A percentile compares a stretch with the other conserved stretches of the same genome.
Evolutionary conservation across 2,888 invertebrate genomes (phyloP).

Genomic region (Agrotis ipsilon): DNA sequence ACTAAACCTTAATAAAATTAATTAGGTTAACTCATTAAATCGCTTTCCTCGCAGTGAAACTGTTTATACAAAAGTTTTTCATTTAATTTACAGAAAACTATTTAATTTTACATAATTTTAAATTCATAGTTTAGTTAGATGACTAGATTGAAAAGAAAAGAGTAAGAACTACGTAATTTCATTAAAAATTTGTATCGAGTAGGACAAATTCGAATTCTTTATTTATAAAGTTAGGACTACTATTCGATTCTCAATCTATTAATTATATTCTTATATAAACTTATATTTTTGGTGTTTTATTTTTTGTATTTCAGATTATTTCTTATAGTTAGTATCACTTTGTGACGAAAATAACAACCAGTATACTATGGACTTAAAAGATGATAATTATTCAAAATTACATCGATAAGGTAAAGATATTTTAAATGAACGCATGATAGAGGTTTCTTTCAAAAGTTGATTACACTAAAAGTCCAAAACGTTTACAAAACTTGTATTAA

Average conservation of each 20-base stretch:
- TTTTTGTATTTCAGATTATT: constrained; percentile 47
- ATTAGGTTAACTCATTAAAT: constrained; percentile 11
- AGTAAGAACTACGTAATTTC: constrained; percentile 42
- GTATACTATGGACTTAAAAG: constrained; percentile 44
- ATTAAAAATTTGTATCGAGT: constrained; percentile 47
- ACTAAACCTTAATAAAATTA: constrained; percentile 15
- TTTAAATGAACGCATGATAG: constrained; percentile 37
- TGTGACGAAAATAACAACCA: constrained; percentile 55
- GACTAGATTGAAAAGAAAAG: constrained; percentile 54
- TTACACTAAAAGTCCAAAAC: constrained; percentile 24
- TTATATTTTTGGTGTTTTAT: constrained; percentile 49
- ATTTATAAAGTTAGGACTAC: constrained; percentile 31
- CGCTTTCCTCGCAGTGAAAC: constrained; percentile 30
- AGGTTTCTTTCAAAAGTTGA: constrained; percentile 31
- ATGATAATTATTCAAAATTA: constrained; percentile 28
- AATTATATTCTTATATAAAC: constrained; percentile 43
- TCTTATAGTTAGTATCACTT: constrained; percentile 63
- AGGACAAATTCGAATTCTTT: constrained; percentile 45
- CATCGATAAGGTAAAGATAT: constrained; percentile 41
- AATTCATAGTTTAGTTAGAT: constrained; percentile 46
- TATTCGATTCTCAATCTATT: constrained; percentile 50
- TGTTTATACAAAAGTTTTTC: constrained; percentile 46
- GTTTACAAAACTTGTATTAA: constrained; percentile 30
- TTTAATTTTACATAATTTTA: constrained; percentile 46
- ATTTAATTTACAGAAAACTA: constrained; percentile 54